These are phyloP conservation scores for Stichopus chloronotus DNA, from an alignment of 35 echinoderm and acorn worm species.

Conservation along the genomic window DNA sequence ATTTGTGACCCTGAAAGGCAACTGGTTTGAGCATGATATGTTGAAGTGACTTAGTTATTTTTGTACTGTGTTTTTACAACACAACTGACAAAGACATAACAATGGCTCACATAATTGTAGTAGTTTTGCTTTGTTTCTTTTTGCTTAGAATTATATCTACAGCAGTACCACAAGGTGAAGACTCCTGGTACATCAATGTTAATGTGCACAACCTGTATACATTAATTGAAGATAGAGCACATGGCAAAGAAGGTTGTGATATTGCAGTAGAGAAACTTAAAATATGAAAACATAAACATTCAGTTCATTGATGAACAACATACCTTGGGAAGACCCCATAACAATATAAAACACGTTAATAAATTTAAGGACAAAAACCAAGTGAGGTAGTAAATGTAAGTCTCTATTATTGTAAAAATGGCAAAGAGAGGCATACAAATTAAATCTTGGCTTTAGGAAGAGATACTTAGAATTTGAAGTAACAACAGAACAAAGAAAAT, in stretches of 20 bases:
- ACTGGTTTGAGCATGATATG: not conserved
- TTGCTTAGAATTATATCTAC: not conserved
- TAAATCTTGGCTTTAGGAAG: slow-evolving; percentile 17
- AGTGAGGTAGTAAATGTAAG: slow-evolving; percentile 13
- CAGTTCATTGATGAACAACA: not conserved
- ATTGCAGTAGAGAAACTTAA: slow-evolving; percentile 10
- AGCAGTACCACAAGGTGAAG: not conserved
- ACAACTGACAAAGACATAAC: not conserved
- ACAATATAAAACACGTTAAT: not conserved
- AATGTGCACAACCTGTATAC: slow-evolving; percentile 4
- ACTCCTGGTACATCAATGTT: not conserved
- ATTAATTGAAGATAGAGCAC: not conserved
- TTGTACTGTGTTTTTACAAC: not conserved
- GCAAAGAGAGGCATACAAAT: slow-evolving; percentile 5
- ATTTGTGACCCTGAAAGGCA: no score
- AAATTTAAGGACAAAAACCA: not conserved
- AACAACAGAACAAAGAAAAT: not conserved
- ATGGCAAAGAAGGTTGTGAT: not conserved
- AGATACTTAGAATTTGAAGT: slow-evolving; percentile 23
- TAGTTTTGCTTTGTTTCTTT: slow-evolving; percentile 18
- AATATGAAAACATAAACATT: not conserved
- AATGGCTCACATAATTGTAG: slow-evolving; percentile 12
- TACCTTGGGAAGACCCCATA: not conserved
- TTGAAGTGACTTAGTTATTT: not conserved
- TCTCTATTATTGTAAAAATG: slow-evolving; percentile 1